Evolutionary conservation across 2,797 vertebrate genomes (phyloP).

Genomic region (Parambassis ranga): DNA sequence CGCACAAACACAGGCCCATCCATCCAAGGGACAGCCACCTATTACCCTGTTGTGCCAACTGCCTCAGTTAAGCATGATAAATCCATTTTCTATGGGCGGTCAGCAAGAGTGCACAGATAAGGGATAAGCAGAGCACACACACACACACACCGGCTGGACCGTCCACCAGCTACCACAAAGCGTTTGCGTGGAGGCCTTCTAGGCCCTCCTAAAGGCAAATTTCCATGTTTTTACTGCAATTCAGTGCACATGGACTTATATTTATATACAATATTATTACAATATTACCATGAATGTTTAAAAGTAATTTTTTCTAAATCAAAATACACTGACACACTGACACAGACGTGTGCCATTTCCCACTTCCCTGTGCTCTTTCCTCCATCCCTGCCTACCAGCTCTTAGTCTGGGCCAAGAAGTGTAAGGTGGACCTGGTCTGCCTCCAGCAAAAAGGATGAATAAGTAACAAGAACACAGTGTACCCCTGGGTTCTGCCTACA

Average conservation of each 20-base stretch:
- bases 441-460: conserved; percentile 75
- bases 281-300: too few species aligned
- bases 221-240: too few species aligned
- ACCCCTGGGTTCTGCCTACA: conserved; percentile 70
- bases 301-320: too few species aligned
- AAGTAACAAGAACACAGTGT: conserved; percentile 79
- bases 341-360: conserved; percentile 31
- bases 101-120: conserved; percentile 75
- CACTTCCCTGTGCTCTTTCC: conserved; percentile 33
- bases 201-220: background rate
- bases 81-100: conserved; percentile 75
- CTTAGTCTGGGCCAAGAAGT: conserved; percentile 50
- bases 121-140: conserved; percentile 54
- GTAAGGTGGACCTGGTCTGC: conserved; percentile 66
- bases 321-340: conserved; percentile 31
- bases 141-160: conserved; percentile 15
- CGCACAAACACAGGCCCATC: conserved; percentile 46
- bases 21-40: conserved; percentile 71
- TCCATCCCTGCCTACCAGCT: conserved; percentile 51
- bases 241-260: background rate
- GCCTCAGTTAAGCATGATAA: conserved; percentile 71
- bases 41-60: conserved; percentile 69
- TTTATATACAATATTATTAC: too few species aligned
- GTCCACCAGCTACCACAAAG: conserved; percentile 9
- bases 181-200: background rate